Evolutionary conservation across 2,113 vertebrate genomes (phyloP), one percentile per base, ranked within the genome.

Genomic region (Nibea albiflora): DNA sequence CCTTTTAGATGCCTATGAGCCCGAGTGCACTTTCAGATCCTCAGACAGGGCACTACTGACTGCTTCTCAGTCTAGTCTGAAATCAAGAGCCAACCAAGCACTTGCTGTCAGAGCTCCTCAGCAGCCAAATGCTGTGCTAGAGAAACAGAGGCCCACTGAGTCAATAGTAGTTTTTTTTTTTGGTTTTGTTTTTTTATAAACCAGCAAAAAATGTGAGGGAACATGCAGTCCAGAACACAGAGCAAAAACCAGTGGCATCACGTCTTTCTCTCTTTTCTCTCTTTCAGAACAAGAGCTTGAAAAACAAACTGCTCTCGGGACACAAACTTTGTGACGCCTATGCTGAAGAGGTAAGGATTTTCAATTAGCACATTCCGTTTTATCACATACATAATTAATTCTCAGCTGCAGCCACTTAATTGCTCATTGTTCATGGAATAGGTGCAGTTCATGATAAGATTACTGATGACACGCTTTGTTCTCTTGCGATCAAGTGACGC

Each of bases 281-380:
- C 73, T 89, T 81, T 66, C 93, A 99, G 98, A 99, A 99, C 94
- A 99, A 99, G 96, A 99, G 98, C 93, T 93, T 99, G 94, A 99
- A 99, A 95, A 98, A 92, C 73, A 99, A 99, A 90, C 96, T 99
- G 3, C 93, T 99, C 65, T 99, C 98, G 3, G 98, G 98, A 90
- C 96, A 94, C 92, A 99, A 99, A 90, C 95, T 98, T 31, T 99
- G 98, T 87, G 98, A 98, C 7, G 96, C 98, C 80, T 97, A 97
- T 5, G 96, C 97, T 84, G 98, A 99, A 89, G 97, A 99, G 96
- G 98, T 99, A 93, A 96, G 96, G 31, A 19, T 62, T 68, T 76
- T 80, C 14, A 81, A 64, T 78, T 66, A 66, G 26, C 58, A 1
- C 19, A 11, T 14, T 70, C 44, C 60, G 46, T 72, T 83, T 60